Evolutionary conservation across 1,140 invertebrate genomes (phyloP).

Genomic region (Diorhabda elongata): DNA sequence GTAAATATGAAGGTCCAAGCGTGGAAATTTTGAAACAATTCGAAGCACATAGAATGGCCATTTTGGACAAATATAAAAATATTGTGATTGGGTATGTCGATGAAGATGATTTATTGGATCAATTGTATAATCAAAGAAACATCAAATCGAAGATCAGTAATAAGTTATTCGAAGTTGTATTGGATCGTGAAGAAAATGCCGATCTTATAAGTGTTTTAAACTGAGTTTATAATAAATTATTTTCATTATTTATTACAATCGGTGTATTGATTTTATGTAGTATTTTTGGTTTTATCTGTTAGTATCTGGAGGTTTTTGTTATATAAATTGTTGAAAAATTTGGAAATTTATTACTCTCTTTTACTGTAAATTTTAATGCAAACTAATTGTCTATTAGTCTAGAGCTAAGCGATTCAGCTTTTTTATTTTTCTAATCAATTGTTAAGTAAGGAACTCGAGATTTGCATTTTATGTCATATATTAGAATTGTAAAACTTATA

Average conservation of each 20-base stretch:
- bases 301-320: no score
- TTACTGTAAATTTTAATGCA: not conserved
- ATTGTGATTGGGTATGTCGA: constrained; percentile 26
- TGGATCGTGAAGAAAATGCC: not conserved
- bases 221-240: not conserved
- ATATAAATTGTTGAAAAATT: no score
- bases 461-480: no score
- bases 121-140: not conserved
- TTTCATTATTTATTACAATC: not conserved
- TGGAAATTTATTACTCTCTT: not conserved
- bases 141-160: not conserved
- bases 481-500: no score
- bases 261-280: not conserved
- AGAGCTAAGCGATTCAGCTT: not conserved
- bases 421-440: no score
- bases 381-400: not conserved
- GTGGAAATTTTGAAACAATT: constrained; percentile 33
- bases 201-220: not conserved
- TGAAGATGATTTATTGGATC: constrained; percentile 20
- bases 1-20: constrained; percentile 35
- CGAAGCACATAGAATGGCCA: constrained; percentile 22
- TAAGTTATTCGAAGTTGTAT: not conserved
- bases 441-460: no score
- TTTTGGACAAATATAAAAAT: constrained; percentile 29
- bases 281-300: no score